Base-by-base conservation (phyloP, 1,140 invertebrate species). In the Fopius arisanus region DNA sequence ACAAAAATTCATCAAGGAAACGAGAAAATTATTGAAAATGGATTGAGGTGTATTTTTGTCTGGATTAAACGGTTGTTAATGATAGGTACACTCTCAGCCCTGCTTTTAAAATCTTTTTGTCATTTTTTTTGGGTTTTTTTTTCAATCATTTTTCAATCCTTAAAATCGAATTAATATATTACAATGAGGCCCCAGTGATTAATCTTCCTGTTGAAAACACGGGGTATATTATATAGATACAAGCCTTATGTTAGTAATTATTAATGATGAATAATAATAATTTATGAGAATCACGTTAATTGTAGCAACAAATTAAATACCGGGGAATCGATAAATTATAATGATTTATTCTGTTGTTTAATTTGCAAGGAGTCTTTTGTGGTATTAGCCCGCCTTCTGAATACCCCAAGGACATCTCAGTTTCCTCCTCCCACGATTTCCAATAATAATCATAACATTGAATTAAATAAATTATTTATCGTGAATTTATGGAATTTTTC, bases 131-230 rank as follows among this genome's bases (percentile, higher is more conserved):
- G n/a, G n/a, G n/a, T n/a, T n/a, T n/a, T 67, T 31, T 66, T 72
- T 28, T 16, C 6, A 7, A 19, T 66, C 3, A 16, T 65, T 65
- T 78, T 78, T 77, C 72, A 77, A 77, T 78, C 77, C 74, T 81
- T 78, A 77, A 78, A 81, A 79, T 82, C 75, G 79, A 77, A 78
- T 81, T 59, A 77, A 80, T 83, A 81, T 82, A 77, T 79, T 81
- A 84, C 79, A 83, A 78, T 80, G 72, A 80, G 75, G 78, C 76
- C 78, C 77, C 71, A 72, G 77, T 75, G 75, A 54, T 65, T 41
- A 62, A 54, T 69, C 21, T 70, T 26, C 10, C n/a, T n/a, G 26
- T 16, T 59, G 33, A 65, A 73, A 76, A 75, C 68, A 62, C 73
- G 72, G 79, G 70, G 75, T 74, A 48, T 72, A 75, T 73, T 78